Conservation (phyloP, 2,113 vertebrate species). For the Grammomys dolichurus region DNA sequence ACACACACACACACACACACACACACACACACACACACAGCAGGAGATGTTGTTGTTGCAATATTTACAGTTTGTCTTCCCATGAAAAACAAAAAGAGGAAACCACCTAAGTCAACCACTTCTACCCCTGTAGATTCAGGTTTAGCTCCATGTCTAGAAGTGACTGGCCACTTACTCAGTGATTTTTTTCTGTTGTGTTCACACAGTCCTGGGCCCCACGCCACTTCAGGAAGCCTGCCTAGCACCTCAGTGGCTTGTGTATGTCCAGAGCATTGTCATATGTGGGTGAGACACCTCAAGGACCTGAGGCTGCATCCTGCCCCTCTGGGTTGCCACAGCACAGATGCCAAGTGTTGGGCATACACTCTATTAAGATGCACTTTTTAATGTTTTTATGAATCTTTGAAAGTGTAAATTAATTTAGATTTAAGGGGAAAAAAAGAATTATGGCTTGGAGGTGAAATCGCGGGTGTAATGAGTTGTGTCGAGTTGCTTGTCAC, state of each 20-base stretch:
- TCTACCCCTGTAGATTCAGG: neutral
- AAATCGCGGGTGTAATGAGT: neutral
- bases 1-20: neutral
- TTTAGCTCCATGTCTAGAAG: neutral
- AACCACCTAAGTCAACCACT: neutral
- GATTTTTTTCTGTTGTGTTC: neutral
- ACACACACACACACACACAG: neutral
- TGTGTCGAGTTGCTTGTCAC: conserved; percentile 22
- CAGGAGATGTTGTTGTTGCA: neutral
- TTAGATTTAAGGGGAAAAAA: neutral
- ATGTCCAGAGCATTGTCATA: neutral
- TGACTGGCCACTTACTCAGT: neutral
- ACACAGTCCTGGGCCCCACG: neutral
- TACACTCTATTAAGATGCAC: neutral
- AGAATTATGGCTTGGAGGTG: neutral
- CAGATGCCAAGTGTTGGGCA: neutral
- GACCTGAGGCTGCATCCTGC: neutral
- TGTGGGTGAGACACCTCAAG: neutral
- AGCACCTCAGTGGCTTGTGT: neutral
- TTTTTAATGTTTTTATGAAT: neutral
- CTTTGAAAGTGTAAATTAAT: neutral
- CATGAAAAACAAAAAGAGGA: neutral
- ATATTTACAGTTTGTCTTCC: neutral
- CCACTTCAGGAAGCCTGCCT: fast-evolving
- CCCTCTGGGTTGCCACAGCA: neutral